These are phyloP conservation scores for Pseudanteris insignis DNA, from an alignment of 2,888 invertebrate genomes.

Conservation along the genomic window DNA sequence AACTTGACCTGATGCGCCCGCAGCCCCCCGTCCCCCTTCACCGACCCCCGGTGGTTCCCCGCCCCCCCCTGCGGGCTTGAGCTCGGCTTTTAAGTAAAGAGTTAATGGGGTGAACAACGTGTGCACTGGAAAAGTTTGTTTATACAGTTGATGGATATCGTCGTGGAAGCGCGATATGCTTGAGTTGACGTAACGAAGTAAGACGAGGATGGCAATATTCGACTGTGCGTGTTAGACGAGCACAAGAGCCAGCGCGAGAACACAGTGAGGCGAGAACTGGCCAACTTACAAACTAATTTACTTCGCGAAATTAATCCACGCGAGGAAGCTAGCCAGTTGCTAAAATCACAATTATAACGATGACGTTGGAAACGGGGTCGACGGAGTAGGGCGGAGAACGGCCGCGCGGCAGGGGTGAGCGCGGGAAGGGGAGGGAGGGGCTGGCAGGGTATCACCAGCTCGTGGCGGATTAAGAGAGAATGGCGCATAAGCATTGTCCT, in stretches of 20 bases:
- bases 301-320: constrained; percentile 53
- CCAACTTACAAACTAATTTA: constrained; percentile 54
- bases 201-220: constrained; percentile 18
- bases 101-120: constrained; percentile 10
- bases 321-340: constrained; percentile 51
- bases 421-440: too few relatives aligned
- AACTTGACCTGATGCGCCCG: too few relatives aligned
- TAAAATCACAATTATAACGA: constrained; percentile 50
- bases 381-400: constrained; percentile 24
- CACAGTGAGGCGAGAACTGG: constrained; percentile 27
- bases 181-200: constrained; percentile 51
- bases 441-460: too few relatives aligned
- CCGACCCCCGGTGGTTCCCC: not conserved
- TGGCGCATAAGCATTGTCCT: constrained; percentile 47
- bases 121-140: constrained; percentile 9
- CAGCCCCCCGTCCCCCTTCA: not conserved
- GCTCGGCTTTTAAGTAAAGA: too few relatives aligned
- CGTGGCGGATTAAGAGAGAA: constrained; percentile 48
- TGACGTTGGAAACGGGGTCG: too few relatives aligned
- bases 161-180: constrained; percentile 45
- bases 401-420: constrained; percentile 11
- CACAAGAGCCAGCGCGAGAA: constrained; percentile 1
- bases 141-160: constrained; percentile 17
- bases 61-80: too few relatives aligned
- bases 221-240: not conserved